Conservation (phyloP, 2,113 vertebrate species). For the Corythornis cristatus region DNA sequence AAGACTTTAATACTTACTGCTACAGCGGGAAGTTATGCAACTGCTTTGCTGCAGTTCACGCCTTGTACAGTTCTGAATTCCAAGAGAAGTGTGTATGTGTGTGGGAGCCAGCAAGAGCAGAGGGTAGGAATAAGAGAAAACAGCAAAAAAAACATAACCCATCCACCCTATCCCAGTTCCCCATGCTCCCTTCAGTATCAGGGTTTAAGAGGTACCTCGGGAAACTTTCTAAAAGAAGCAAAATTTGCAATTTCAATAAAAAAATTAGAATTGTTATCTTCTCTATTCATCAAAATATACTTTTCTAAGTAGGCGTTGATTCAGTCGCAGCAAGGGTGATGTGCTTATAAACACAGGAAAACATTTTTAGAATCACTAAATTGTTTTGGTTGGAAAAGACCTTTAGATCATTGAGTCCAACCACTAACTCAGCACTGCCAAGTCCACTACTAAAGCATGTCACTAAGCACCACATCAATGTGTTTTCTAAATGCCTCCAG, state of each 20-base stretch:
- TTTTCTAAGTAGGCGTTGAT: background rate
- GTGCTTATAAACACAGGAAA: background rate
- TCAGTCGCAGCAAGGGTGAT: background rate
- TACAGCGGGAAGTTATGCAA: background rate
- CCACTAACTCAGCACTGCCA: background rate
- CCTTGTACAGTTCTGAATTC: background rate
- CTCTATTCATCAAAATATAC: background rate
- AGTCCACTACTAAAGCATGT: background rate
- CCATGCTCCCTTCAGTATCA: background rate
- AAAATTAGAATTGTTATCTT: background rate
- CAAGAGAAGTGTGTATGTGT: background rate
- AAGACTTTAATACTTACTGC: background rate
- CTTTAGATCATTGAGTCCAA: background rate
- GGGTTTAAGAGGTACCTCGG: background rate
- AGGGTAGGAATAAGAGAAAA: background rate
- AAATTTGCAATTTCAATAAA: background rate
- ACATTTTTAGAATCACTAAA: background rate
- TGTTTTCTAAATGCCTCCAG: background rate
- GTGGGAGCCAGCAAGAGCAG: background rate
- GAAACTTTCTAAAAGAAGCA: background rate
- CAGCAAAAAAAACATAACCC: background rate
- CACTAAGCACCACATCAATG: background rate
- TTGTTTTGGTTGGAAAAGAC: background rate
- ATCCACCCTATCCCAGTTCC: background rate
- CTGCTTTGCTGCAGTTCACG: background rate